Base-by-base conservation (phyloP, 2,888 invertebrate species). In the Nasonovia ribisnigri region DNA sequence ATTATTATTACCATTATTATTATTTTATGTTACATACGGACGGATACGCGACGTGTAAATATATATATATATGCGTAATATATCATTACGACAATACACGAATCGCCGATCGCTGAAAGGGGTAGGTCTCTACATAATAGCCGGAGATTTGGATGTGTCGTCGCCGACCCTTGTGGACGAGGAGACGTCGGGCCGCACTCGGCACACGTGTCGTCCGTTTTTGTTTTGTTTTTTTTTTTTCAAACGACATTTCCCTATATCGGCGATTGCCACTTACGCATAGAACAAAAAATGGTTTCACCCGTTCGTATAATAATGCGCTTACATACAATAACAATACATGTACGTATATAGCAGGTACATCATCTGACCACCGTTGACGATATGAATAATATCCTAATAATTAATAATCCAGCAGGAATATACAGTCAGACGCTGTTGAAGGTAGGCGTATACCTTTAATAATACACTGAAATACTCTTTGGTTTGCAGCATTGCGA, bases 211-310 rank as follows among this genome's bases (percentile, higher is more conserved):
- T 11, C n/a, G 36, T 77, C 20, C 36, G 36, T 77, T 77, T 20
- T 36, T 77, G 36, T 77, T 67, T 60, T 67, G n/a, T n/a, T 67
- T 67, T 67, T 77, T 77, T 60, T 77, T 77, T 77, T 77, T 36
- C 3, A 8, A 77, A 77, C 36, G 36, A 77, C 36, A 36, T 36
- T 77, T 77, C 77, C 20, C 77, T 20, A 77, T 36, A 77, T 36
- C 77, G 36, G 36, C 24, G 36, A 77, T 77, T 77, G 77, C 77
- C 77, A 77, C 77, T 77, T 77, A 77, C 36, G 20, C 67, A 20
- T 20, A 36, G 6, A 16, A 36, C 16, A 77, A 67, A 20, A 77
- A 77, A 77, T 20, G 77, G 20, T 77, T 36, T 6, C 36, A 20
- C 36, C 77, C 36, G 36, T 77, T 77, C 77, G 20, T 77, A 77